phyloP scores from a whole-genome alignment of 2,888 invertebrate genomes.

The Mechanitis mazaeus region DNA sequence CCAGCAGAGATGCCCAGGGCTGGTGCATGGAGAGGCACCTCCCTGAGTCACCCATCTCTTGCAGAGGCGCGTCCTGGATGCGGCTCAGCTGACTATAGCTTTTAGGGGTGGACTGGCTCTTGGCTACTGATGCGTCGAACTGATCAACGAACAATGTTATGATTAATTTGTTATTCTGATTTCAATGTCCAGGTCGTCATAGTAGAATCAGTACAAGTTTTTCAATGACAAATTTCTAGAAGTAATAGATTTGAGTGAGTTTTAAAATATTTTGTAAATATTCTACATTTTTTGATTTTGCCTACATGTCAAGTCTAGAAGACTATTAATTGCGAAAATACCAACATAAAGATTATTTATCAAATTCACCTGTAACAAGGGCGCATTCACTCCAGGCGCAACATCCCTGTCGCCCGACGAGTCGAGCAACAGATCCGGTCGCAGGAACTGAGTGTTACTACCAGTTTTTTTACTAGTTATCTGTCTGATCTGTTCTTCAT shows the following conservation, averaged over 20 bases:
- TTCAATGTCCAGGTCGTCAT: too few species aligned
- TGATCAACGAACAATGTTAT: slow-evolving; percentile 15
- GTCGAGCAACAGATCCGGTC: slow-evolving; percentile 36
- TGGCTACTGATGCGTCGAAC: slow-evolving; percentile 34
- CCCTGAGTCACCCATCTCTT: slow-evolving; percentile 91
- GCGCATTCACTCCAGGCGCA: slow-evolving; percentile 62
- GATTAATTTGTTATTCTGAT: too few species aligned
- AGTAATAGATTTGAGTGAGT: too few species aligned
- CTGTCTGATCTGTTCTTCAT: slow-evolving; percentile 54
- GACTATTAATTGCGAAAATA: too few species aligned
- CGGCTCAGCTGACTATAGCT: slow-evolving; percentile 41
- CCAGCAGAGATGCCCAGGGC: slow-evolving; percentile 94
- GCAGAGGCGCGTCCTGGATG: slow-evolving; percentile 85
- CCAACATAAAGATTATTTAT: background rate
- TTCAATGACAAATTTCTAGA: too few species aligned
- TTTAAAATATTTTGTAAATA: too few species aligned
- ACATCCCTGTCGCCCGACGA: slow-evolving; percentile 52
- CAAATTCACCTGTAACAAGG: slow-evolving; percentile 48
- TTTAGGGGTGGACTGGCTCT: too few species aligned
- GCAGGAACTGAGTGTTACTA: slow-evolving; percentile 24
- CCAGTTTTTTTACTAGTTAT: slow-evolving; percentile 38
- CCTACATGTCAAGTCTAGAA: too few species aligned
- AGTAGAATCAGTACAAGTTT: too few species aligned
- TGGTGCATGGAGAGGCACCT: slow-evolving; percentile 96
- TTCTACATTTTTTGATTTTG: too few species aligned